Percentiles rank a stretch among this genome's conserved stretches.
Evolutionary conservation across 1,140 invertebrate genomes (phyloP).

Genomic region (Goniozus legneri): DNA sequence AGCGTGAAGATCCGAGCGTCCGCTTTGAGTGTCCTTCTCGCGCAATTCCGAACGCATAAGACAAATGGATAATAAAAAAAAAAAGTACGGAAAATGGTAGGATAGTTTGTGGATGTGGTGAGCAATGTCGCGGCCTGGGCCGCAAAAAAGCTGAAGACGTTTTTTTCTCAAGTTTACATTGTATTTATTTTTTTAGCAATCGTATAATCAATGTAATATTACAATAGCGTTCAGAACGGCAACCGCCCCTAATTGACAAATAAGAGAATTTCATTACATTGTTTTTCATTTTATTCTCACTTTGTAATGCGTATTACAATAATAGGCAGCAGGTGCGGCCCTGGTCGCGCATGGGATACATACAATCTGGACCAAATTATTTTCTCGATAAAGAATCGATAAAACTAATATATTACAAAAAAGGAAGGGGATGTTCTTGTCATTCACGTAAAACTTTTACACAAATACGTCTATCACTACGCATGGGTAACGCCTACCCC

Average conservation of each 20-base stretch:
- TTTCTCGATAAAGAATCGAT: slow-evolving; percentile 45
- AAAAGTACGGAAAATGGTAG: no score
- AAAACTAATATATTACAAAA: slow-evolving; percentile 50
- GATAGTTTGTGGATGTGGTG: no score
- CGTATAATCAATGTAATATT: slow-evolving; percentile 55
- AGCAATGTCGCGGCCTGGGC: slow-evolving; percentile 11
- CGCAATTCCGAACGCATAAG: no score
- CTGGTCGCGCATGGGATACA: slow-evolving; percentile 44
- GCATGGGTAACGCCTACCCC: slow-evolving; percentile 29
- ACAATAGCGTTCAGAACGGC: slow-evolving; percentile 48
- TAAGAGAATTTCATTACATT: slow-evolving; percentile 12
- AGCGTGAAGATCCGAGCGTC: no score
- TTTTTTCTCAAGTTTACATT: slow-evolving; percentile 36
- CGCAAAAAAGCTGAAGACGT: slow-evolving; percentile 19
- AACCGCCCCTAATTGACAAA: slow-evolving; percentile 38
- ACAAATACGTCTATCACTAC: slow-evolving; percentile 43
- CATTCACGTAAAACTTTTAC: slow-evolving; percentile 37
- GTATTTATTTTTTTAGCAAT: slow-evolving; percentile 53
- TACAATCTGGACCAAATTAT: slow-evolving; percentile 35
- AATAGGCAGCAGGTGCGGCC: slow-evolving; percentile 41
- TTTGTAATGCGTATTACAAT: no score
- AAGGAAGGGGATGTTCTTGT: slow-evolving; percentile 22
- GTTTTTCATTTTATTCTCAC: slow-evolving; percentile 14
- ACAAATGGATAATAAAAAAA: no score
- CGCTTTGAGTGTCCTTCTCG: no score